Evolutionary conservation across 2,888 invertebrate genomes (phyloP).

Genomic region (Stratiomys singularior): DNA sequence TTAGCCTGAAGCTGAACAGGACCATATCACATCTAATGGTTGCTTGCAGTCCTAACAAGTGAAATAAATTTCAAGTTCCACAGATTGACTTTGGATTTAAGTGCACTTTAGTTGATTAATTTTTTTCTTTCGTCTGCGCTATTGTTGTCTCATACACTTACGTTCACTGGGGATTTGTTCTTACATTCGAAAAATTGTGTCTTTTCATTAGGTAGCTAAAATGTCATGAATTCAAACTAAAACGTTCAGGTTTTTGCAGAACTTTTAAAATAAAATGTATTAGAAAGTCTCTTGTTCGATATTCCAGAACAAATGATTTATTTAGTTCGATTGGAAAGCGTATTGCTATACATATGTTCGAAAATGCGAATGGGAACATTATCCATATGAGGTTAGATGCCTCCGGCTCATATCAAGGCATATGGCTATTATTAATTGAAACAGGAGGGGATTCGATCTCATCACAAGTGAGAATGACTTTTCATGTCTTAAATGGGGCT

Average conservation of each 20-base stretch:
- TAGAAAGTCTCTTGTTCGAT: too few species aligned
- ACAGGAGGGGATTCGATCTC: too few species aligned
- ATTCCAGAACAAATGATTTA: too few species aligned
- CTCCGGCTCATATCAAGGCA: too few species aligned
- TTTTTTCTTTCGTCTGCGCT: slow-evolving; percentile 38
- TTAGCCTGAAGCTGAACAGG: neutral
- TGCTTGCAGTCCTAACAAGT: slow-evolving; percentile 5
- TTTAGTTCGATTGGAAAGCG: too few species aligned
- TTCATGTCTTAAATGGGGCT: too few species aligned
- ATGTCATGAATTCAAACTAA: neutral
- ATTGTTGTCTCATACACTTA: slow-evolving; percentile 11
- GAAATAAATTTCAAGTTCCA: slow-evolving; percentile 48
- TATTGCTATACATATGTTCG: too few species aligned
- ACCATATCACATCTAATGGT: neutral
- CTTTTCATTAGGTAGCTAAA: neutral
- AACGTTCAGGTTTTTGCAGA: neutral
- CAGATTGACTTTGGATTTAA: slow-evolving; percentile 51
- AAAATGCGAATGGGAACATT: too few species aligned
- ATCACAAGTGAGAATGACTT: too few species aligned
- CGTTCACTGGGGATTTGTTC: neutral
- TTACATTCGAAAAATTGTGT: neutral
- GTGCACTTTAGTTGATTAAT: slow-evolving; percentile 52
- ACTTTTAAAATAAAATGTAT: too few species aligned
- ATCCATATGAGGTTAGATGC: too few species aligned
- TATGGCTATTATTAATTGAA: too few species aligned